Base-by-base conservation (phyloP, 2,113 vertebrate species). In the Sardina pilchardus region DNA sequence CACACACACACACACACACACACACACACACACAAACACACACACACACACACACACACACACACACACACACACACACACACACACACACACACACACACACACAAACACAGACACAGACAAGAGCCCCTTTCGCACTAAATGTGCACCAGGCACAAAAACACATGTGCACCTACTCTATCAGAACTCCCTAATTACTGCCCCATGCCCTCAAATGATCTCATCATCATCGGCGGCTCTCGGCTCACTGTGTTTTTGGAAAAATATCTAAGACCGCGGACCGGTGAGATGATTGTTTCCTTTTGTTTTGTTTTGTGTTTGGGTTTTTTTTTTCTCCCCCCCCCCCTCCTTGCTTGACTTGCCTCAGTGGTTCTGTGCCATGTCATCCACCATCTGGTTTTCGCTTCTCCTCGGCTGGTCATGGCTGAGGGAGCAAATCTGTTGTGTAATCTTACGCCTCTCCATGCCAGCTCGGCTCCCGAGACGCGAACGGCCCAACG, bases 1-100 rank as follows among this genome's bases (percentile, higher is more conserved):
- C 56, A 56, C 53, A 75, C 44, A 14, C 85, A 86, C 82, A 45
- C 82, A 86, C 88, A 89, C 84, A 83, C n/a, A 1, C 67, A 34
- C 26, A 34, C 67, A 36, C 9, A 12, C 67, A 71, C 67, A 71
- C 3, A 30, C 67, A 71, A 24, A 34, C 8, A 10, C 67, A 67
- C n/a, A 56, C 44, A 16, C 83, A 86, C 83, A 59, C 80, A 86
- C 16, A 42, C 24, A 85, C 50, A 44, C 24, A 56, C 75, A 81
- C 80, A 45, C 81, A 45, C 81, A n/a, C 36, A 81, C 80, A 81
- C 42, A 81, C 39, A 19, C 80, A 43, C 80, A 43, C 30, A 43
- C 39, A 43, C 12, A 43, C 80, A 43, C 39, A 24, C 80, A 21
- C 80, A 21, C 9, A 21, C 80, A 21, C 80, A 81, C 80, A 81